Conservation (phyloP, 2,888 invertebrate species). For the Stegana nigrithorax region DNA sequence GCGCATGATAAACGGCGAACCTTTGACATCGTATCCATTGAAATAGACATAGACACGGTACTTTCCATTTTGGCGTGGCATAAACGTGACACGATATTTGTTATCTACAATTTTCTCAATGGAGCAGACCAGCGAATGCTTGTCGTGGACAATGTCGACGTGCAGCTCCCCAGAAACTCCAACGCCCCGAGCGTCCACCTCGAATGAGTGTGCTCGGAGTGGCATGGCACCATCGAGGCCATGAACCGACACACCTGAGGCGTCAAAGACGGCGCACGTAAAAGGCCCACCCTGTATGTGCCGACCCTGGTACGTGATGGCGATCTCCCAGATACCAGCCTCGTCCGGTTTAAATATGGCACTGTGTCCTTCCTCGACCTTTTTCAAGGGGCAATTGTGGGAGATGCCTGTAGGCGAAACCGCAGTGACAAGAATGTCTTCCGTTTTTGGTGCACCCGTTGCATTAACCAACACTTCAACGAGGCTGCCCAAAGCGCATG, state of each 20-base stretch:
- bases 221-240: constrained; percentile 87
- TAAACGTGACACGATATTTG: constrained; percentile 82
- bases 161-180: constrained; percentile 89
- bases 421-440: constrained; percentile 92
- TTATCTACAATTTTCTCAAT: constrained; percentile 82
- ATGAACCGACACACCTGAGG: constrained; percentile 86
- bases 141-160: constrained; percentile 91
- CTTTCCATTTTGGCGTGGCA: constrained; percentile 83
- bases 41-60: constrained; percentile 91
- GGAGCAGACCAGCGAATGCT: constrained; percentile 85
- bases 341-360: constrained; percentile 98
- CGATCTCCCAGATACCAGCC: constrained; percentile 96
- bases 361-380: constrained; percentile 89
- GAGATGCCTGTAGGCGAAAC: constrained; percentile 89
- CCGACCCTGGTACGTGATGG: constrained; percentile 94
- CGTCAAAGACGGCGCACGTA: constrained; percentile 95
- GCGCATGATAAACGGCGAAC: constrained; percentile 88
- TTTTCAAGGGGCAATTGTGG: constrained; percentile 84
- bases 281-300: constrained; percentile 98
- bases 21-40: constrained; percentile 87
- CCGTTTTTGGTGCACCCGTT: constrained; percentile 81
- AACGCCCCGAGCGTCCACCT: constrained; percentile 79
- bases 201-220: constrained; percentile 88
- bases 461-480: constrained; percentile 94
- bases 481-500: constrained; percentile 93